These are phyloP conservation scores for Xanthia icteritia DNA, from an alignment of 2,888 invertebrate genomes.

Conservation along the genomic window DNA sequence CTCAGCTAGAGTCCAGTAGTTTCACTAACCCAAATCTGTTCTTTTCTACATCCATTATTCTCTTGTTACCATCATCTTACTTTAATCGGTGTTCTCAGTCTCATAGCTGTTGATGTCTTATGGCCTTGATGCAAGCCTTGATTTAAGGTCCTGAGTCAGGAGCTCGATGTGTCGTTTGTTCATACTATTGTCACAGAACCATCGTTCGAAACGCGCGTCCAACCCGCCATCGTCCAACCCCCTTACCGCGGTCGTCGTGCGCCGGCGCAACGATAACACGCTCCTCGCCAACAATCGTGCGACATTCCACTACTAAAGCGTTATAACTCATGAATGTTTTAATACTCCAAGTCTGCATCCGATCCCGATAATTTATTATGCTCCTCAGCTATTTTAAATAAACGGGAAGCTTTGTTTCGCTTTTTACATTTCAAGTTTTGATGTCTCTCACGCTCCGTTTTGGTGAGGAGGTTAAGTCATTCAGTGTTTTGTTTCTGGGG, in stretches of 20 bases:
- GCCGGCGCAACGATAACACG: slow-evolving; percentile 68
- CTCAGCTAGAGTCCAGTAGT: no score
- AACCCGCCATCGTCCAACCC: slow-evolving; percentile 25
- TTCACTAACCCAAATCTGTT: no score
- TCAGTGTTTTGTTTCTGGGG: background rate
- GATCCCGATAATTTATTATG: slow-evolving; percentile 68
- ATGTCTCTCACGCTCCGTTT: slow-evolving; percentile 46
- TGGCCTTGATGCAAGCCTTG: background rate
- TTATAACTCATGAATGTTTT: slow-evolving; percentile 79
- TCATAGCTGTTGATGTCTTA: background rate
- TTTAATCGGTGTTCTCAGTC: background rate
- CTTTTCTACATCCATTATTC: background rate
- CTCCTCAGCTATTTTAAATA: slow-evolving; percentile 66
- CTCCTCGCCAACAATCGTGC: slow-evolving; percentile 70
- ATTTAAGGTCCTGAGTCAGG: background rate
- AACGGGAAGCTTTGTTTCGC: slow-evolving; percentile 65
- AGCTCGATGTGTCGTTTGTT: background rate
- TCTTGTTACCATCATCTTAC: background rate
- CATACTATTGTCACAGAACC: background rate
- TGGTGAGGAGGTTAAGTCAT: slow-evolving; percentile 9
- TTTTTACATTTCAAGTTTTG: slow-evolving; percentile 54
- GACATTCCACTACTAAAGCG: slow-evolving; percentile 71
- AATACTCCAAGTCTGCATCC: slow-evolving; percentile 69
- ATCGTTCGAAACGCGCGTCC: slow-evolving; percentile 43
- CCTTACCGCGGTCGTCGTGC: slow-evolving; percentile 67